Conservation (phyloP, 1,140 invertebrate genomes). For the Meloidogyne exigua region DNA sequence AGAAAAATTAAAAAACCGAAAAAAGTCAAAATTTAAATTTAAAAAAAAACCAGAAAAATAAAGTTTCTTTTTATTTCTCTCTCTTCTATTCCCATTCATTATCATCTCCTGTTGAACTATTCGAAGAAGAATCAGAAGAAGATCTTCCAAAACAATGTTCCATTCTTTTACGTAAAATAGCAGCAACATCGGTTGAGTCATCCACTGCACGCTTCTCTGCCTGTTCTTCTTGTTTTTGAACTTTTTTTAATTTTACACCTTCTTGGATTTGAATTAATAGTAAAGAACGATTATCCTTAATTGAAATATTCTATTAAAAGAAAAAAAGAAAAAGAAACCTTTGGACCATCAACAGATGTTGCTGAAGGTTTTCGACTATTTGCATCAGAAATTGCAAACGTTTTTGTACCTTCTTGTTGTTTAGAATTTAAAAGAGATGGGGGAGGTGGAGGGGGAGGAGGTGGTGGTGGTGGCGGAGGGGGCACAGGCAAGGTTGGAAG, state of each 20-base stretch:
- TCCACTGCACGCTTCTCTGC: constrained; percentile 39
- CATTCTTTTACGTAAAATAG: constrained; percentile 55
- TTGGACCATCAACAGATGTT: constrained; percentile 23
- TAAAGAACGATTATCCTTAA: constrained; percentile 19
- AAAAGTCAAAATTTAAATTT: too few relatives aligned
- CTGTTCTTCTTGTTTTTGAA: constrained; percentile 50
- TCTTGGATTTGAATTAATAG: constrained; percentile 54
- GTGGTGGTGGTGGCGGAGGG: not conserved
- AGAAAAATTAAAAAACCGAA: too few relatives aligned
- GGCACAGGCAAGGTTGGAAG: not conserved
- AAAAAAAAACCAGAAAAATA: not conserved
- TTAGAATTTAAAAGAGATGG: constrained; percentile 3
- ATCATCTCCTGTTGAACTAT: constrained; percentile 31
- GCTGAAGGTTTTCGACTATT: constrained; percentile 4
- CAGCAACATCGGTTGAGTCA: constrained; percentile 51
- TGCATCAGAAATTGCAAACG: constrained; percentile 18
- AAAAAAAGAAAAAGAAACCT: not conserved
- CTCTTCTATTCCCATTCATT: constrained; percentile 36
- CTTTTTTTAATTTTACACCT: constrained; percentile 55
- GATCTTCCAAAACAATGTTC: constrained; percentile 52
- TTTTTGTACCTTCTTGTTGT: constrained; percentile 2
- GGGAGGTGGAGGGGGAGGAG: constrained; percentile 16
- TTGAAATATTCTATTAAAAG: not conserved
- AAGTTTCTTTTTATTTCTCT: not conserved
- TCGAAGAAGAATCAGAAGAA: constrained; percentile 26